These are phyloP conservation scores for Ridgeia piscesae DNA, from an alignment of 1,140 invertebrate genomes.

Conservation along the genomic window DNA sequence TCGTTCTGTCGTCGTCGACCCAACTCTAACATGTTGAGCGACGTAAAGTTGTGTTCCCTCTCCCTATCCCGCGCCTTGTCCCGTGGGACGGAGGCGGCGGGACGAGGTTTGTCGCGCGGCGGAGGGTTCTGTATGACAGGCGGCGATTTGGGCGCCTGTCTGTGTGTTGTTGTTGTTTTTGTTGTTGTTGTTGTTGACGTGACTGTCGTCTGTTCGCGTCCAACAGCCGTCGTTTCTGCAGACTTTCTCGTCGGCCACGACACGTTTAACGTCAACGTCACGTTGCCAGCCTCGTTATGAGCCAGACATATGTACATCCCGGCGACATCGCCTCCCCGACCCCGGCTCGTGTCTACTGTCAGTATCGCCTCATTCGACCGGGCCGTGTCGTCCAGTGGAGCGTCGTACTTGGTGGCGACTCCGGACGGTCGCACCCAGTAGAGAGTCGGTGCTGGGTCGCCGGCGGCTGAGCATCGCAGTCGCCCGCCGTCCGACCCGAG, in stretches of 20 bases:
- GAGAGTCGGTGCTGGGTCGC: slow-evolving; percentile 52
- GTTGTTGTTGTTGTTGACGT: background rate
- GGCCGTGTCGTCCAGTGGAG: slow-evolving; percentile 35
- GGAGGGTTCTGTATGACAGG: slow-evolving; percentile 9
- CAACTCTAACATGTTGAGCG: slow-evolving; percentile 3
- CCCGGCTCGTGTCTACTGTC: background rate
- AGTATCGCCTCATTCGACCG: slow-evolving; percentile 23
- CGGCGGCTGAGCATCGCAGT: slow-evolving; percentile 49
- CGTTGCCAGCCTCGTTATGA: slow-evolving; percentile 54
- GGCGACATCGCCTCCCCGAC: slow-evolving; percentile 25
- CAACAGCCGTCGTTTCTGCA: background rate
- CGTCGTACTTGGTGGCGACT: slow-evolving; percentile 40
- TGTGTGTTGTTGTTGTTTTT: background rate
- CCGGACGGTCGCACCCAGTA: slow-evolving; percentile 54
- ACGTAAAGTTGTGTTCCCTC: background rate
- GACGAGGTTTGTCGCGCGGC: background rate
- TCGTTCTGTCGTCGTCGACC: background rate
- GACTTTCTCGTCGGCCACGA: slow-evolving; percentile 41
- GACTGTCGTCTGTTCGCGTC: background rate
- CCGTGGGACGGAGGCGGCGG: background rate
- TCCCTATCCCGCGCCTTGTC: background rate
- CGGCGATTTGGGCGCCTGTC: background rate
- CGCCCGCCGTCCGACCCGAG: slow-evolving; percentile 45
- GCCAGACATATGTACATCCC: slow-evolving; percentile 52
- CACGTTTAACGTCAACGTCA: slow-evolving; percentile 53